Percentiles rank a stretch among this genome's conserved stretches.
Evolutionary conservation across 2,113 vertebrate species (phyloP).

Genomic region (Rutilus rutilus): DNA sequence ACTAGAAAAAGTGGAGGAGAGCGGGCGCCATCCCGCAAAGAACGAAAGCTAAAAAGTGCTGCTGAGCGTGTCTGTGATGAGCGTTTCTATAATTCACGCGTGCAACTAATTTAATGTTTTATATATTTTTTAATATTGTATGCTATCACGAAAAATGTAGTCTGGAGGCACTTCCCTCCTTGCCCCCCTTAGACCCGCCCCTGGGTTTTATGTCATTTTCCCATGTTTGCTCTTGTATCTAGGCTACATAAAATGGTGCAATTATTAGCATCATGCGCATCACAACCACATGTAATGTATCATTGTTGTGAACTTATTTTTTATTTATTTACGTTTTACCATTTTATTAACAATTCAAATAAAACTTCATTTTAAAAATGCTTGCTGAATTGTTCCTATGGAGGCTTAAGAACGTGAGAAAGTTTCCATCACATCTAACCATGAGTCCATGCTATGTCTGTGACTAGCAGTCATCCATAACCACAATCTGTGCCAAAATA

Average conservation of each 20-base stretch:
- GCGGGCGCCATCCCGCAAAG: no score
- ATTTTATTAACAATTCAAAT: neutral
- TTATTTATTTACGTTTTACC: neutral
- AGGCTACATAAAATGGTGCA: neutral
- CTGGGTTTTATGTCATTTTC: neutral
- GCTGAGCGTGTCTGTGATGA: no score
- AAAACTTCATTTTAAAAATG: neutral
- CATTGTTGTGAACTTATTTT: neutral
- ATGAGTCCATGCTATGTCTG: slow-evolving; percentile 67
- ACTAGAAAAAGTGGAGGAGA: no score
- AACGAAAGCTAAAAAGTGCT: no score
- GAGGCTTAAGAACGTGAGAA: slow-evolving; percentile 64
- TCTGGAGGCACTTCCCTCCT: no score
- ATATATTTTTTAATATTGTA: no score
- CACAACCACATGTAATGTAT: neutral
- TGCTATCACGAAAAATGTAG: no score
- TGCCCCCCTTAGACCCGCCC: no score
- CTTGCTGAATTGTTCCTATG: neutral
- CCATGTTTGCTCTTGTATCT: neutral
- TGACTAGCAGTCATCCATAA: slow-evolving; percentile 75
- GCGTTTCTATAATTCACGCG: no score
- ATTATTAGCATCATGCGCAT: neutral
- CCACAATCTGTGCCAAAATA: slow-evolving; percentile 70
- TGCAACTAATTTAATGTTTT: no score
- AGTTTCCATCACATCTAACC: slow-evolving; percentile 57